phyloP scores from a whole-genome alignment of 2,888 invertebrate species.

The Epirrita christyi region DNA sequence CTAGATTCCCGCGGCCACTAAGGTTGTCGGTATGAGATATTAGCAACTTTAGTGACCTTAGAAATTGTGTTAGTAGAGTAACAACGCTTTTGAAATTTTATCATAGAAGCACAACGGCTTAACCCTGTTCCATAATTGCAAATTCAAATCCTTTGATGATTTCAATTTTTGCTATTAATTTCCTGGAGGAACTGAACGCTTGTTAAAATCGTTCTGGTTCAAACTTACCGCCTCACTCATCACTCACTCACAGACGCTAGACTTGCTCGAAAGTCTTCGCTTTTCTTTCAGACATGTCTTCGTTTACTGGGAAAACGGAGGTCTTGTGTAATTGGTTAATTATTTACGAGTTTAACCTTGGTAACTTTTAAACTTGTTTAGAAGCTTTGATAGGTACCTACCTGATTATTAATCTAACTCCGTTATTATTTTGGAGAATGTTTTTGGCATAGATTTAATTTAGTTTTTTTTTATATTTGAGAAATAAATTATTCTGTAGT shows the following conservation, averaged over 20 bases:
- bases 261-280: slow-evolving; percentile 25
- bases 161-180: slow-evolving; percentile 46
- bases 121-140: slow-evolving; percentile 27
- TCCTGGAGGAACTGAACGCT: slow-evolving; percentile 40
- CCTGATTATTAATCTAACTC: neutral
- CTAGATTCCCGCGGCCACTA: slow-evolving; percentile 15
- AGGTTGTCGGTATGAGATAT: slow-evolving; percentile 3
- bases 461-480: no score
- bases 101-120: no score
- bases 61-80: no score
- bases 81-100: no score
- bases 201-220: slow-evolving; percentile 33
- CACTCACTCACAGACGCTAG: slow-evolving; percentile 31
- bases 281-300: slow-evolving; percentile 26
- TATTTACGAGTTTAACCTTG: slow-evolving; percentile 43
- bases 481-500: no score
- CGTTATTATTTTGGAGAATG: no score
- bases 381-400: slow-evolving; percentile 10
- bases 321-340: slow-evolving; percentile 35
- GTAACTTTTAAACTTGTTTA: slow-evolving; percentile 26
- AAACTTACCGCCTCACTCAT: slow-evolving; percentile 34
- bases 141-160: slow-evolving; percentile 42
- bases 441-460: no score
- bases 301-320: slow-evolving; percentile 24
- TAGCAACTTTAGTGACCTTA: no score